phyloP scores from a whole-genome alignment of 2,888 invertebrate genomes.

The Aphidoletes aphidimyza region DNA sequence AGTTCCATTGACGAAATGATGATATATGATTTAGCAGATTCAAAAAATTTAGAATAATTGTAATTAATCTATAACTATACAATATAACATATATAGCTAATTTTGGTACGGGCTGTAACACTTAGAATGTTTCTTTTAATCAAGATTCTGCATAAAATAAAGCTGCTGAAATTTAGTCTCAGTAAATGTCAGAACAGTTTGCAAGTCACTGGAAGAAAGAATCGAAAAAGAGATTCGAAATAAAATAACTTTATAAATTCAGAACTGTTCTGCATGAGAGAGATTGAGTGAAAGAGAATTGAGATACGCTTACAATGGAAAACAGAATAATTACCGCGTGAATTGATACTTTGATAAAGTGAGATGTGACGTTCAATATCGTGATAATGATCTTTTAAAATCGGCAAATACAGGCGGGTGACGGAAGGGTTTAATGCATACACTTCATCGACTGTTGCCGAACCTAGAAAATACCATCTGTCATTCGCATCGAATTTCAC shows the following conservation, averaged over 20 bases:
- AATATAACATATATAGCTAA: too few species aligned
- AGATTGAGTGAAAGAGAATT: slow-evolving; percentile 13
- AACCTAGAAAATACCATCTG: not conserved
- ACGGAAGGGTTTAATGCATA: too few species aligned
- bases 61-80: too few species aligned
- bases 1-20: too few species aligned
- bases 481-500: not conserved
- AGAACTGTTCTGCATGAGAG: slow-evolving; percentile 18
- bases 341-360: slow-evolving; percentile 43
- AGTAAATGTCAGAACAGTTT: not conserved
- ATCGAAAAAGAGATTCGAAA: not conserved
- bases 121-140: too few species aligned
- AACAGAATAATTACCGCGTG: slow-evolving; percentile 7
- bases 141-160: too few species aligned
- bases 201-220: not conserved
- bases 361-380: not conserved
- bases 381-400: not conserved
- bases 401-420: not conserved
- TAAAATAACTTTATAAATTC: not conserved
- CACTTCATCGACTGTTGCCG: not conserved
- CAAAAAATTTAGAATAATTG: too few species aligned
- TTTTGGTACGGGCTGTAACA: too few species aligned
- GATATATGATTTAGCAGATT: too few species aligned
- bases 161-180: not conserved
- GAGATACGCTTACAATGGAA: not conserved